Base-by-base conservation (phyloP, 2,797 vertebrate species). In the Bryconaethiops microstoma region DNA sequence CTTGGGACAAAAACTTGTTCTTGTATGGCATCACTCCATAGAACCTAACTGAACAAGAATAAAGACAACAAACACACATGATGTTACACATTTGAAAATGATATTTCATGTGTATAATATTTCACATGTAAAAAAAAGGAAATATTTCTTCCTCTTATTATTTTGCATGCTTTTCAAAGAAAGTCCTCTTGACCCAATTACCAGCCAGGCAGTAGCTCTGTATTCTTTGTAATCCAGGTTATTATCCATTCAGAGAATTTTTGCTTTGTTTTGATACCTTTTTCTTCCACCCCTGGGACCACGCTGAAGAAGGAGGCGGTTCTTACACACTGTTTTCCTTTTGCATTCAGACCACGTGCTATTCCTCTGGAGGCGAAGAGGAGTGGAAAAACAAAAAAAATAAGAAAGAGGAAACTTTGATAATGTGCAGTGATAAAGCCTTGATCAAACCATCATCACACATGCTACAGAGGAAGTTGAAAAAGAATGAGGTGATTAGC, bases 231-330 rank as follows among this genome's bases (percentile, higher is more conserved):
- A 80, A 76, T 82, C 77, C 64, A 78, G 85, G 85, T 91, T 90
- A 87, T 91, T 92, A 89, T 91, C 83, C 78, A 86, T 75, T 69
- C 85, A 5, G 40, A 77, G 25, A 85, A 82, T 62, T 90, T 85
- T 88, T 82, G 88, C 86, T 92, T 93, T 92, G 89, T 90, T 92
- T 92, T 90, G 86, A 87, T 87, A 89, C 87, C 86, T 89, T 81
- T 81, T 83, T 80, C 88, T 87, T 68, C 82, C 87, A 88, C 91
- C 90, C 91, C 85, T 54, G 84, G 90, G 92, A 90, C 84, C 50
- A 23, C 29, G 76, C 45, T 23, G 50, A 82, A 65, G 62, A 70
- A 77, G 79, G 64, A 80, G 76, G 79, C 80, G 57, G 74, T 89
- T 87, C 83, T 85, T 83, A 76, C 74, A 67, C 45, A 60, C 40